phyloP scores from a whole-genome alignment of 2,113 vertebrate species.

The Scomber scombrus region DNA sequence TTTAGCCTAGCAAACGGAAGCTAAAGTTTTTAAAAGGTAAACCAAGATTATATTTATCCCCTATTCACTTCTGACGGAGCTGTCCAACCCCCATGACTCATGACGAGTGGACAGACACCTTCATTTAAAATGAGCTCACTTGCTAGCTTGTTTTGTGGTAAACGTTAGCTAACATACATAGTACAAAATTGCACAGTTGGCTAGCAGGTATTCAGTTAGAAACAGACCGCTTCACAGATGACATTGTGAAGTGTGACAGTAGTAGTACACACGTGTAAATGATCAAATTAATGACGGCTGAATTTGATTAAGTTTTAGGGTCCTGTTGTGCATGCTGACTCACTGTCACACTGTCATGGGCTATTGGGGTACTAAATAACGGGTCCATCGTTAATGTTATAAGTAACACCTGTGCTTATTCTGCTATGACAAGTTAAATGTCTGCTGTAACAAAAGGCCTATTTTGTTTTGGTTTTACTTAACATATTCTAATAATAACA shows the following conservation, averaged over 20 bases:
- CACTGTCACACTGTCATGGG: background rate
- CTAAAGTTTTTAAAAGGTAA: slow-evolving; percentile 24
- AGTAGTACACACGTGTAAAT: background rate
- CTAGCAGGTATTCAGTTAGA: background rate
- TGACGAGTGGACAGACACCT: background rate
- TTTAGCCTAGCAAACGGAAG: slow-evolving; percentile 29
- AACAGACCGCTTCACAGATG: background rate
- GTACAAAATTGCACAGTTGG: background rate
- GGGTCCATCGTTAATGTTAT: background rate
- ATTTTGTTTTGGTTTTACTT: background rate
- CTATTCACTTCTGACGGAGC: background rate
- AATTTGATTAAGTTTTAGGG: background rate
- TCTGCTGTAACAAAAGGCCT: background rate
- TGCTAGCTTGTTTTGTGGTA: background rate
- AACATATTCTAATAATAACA: no score
- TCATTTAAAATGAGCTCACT: background rate
- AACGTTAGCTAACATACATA: background rate
- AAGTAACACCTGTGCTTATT: background rate
- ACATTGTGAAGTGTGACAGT: background rate
- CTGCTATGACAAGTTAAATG: background rate
- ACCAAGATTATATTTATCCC: slow-evolving; percentile 7
- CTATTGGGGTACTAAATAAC: background rate
- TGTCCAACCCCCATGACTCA: no score
- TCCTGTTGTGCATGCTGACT: background rate
- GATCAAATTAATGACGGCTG: background rate